A percentile compares a stretch with the other conserved stretches of the same genome.
phyloP scores from a whole-genome alignment of 92 coral and sea anemone species.

The Zoanthus sociatus region DNA sequence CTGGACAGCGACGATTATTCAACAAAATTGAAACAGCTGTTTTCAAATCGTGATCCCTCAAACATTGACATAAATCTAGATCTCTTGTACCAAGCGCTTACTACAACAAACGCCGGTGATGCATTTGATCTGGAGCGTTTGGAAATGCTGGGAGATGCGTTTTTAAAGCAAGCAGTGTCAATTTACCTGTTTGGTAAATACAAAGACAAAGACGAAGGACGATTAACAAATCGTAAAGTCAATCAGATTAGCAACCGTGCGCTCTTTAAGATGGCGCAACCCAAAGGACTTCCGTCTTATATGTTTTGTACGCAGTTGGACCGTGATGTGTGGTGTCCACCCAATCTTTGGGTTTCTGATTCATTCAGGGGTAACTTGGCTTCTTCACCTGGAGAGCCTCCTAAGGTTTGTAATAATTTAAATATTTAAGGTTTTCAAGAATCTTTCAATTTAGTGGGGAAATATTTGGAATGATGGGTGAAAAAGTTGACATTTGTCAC shows the following conservation, averaged over 20 bases:
- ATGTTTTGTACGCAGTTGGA: conserved; percentile 75
- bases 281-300: conserved; percentile 68
- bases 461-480: no score
- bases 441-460: no score
- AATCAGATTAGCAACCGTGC: conserved; percentile 87
- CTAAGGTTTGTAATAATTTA: conserved; percentile 10
- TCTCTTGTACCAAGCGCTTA: conserved; percentile 82
- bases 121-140: conserved; percentile 87
- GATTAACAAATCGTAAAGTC: conserved; percentile 81
- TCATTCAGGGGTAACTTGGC: background rate
- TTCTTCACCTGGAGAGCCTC: background rate
- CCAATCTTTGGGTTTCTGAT: conserved; percentile 51
- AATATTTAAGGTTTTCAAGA: no score
- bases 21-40: conserved; percentile 37
- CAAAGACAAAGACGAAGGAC: conserved; percentile 87
- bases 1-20: conserved; percentile 6
- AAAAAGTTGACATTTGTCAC: no score
- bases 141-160: conserved; percentile 99
- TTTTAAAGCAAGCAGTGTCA: conserved; percentile 93
- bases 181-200: conserved; percentile 79
- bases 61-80: conserved; percentile 56
- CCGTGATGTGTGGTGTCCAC: conserved; percentile 83
- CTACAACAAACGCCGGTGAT: conserved; percentile 82
- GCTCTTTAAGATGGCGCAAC: conserved; percentile 72
- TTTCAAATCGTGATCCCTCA: conserved; percentile 29